A percentile compares a stretch with the other conserved stretches of the same genome.
phyloP scores from a whole-genome alignment of 2,797 vertebrate species.

The Arnoldichthys spilopterus region DNA sequence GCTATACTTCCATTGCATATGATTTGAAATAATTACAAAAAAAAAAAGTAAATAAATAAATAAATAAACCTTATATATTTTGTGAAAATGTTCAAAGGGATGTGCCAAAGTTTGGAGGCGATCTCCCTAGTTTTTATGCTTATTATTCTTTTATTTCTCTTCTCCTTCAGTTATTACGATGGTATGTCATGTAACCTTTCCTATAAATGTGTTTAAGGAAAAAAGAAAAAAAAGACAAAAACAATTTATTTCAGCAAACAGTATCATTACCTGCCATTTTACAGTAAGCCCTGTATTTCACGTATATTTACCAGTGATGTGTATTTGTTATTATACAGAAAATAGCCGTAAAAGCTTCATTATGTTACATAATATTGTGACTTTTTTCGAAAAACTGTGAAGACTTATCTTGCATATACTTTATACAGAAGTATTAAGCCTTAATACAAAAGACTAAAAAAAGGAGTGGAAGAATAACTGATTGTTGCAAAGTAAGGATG shows the following conservation, averaged over 20 bases:
- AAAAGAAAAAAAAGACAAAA: conserved; percentile 59
- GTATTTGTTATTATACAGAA: conserved; percentile 99
- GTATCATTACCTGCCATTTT: conserved; percentile 99
- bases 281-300: conserved; percentile 99
- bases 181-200: conserved; percentile 87
- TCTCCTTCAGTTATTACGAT: conserved; percentile 82
- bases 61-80: conserved; percentile 76
- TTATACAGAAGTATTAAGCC: conserved; percentile 99
- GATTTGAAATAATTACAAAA: conserved; percentile 63
- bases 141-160: conserved; percentile 73
- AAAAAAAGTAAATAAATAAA: neutral
- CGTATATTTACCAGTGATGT: conserved; percentile 99
- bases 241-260: conserved; percentile 98
- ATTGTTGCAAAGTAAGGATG: conserved; percentile 99
- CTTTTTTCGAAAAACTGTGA: conserved; percentile 99
- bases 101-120: conserved; percentile 88
- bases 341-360: conserved; percentile 99
- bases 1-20: conserved; percentile 79
- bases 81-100: conserved; percentile 82
- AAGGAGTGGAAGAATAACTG: conserved; percentile 99
- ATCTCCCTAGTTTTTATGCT: conserved; percentile 81
- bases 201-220: conserved; percentile 97
- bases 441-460: conserved; percentile 99
- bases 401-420: conserved; percentile 99
- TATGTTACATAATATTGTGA: conserved; percentile 99